Conservation (phyloP, 2,113 vertebrate species). For the Alosa alosa region DNA sequence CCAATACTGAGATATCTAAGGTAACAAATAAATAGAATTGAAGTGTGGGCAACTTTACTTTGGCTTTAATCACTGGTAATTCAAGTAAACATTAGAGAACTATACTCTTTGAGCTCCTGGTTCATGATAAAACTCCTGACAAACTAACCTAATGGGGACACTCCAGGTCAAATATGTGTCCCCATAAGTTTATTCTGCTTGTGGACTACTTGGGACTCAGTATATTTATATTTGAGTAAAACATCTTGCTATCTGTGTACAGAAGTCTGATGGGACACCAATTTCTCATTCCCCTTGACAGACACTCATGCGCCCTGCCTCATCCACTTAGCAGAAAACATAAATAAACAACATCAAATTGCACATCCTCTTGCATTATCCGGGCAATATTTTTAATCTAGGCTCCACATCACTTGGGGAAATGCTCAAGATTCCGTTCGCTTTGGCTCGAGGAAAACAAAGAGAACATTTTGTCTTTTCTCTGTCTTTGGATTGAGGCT, state of each 20-base stretch:
- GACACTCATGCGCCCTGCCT: neutral
- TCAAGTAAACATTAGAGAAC: conserved; percentile 28
- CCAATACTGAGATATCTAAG: neutral
- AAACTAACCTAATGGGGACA: neutral
- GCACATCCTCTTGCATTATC: conserved; percentile 28
- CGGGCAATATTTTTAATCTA: conserved; percentile 27
- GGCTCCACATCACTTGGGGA: neutral
- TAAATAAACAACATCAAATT: conserved; percentile 35
- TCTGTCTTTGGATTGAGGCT: conserved; percentile 16
- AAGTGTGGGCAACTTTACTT: conserved; percentile 19
- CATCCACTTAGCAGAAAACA: conserved; percentile 12
- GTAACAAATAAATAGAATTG: neutral
- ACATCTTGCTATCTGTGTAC: conserved; percentile 8
- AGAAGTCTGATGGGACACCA: neutral
- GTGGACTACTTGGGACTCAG: neutral
- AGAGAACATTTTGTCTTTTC: conserved; percentile 18
- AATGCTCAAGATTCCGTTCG: conserved; percentile 32
- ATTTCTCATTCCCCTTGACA: conserved; percentile 19
- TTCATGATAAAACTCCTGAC: neutral
- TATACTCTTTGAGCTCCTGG: neutral
- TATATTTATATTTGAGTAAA: conserved; percentile 4
- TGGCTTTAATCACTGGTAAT: conserved; percentile 27
- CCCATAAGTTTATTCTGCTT: neutral
- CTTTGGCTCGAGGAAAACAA: conserved; percentile 35
- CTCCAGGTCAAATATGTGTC: neutral